Evolutionary conservation across 2,888 invertebrate species (phyloP), one percentile per base, ranked within the genome.

Genomic region (Aromia moschata): DNA sequence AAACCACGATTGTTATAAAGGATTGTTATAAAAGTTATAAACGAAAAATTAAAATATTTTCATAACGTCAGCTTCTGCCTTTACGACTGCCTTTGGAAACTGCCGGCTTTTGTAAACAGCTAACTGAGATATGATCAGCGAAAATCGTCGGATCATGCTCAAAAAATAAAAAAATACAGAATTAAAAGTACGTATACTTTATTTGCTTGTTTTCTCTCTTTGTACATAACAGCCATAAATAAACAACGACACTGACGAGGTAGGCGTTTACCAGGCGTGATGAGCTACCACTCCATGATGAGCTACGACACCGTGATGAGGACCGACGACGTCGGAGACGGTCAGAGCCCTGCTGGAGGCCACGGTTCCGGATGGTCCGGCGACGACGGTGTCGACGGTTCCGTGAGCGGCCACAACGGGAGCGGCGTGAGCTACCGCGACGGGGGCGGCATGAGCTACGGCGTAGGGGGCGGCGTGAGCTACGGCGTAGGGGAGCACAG

Each of bases 281-380:
- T 25, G 25, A 25, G 25, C 25, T 5, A 25, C 25, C 4, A 25
- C 25, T 5, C 25, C 25, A 25, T 25, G 25, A n/a, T 25, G 25
- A 25, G 25, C 25, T 5, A 25, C 25, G 25, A 25, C 25, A 25
- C 25, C 25, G 7, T 25, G 25, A n/a, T 54, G 44, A 17, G 62
- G 51, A 12, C 67, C 62, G 25, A 62, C 62, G 25, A 71, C 38
- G 43, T 64, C 64, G 33, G 72, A 70, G 15, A 67, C 38, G 33
- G 57, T 66, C 2, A 67, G 47, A 43, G 60, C 58, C 51, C 61
- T 62, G 36, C 67, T 62, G 49, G 70, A 56, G 11, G 60, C 62
- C 33, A 74, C 66, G 43, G 70, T 68, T 5, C 72, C 73, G 40
- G 73, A 71, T 14, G 73, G 71, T 57, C 73, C 72, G 60, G 70